phyloP scores from a whole-genome alignment of 2,797 vertebrate genomes.

The Eupleurogrammus muticus region DNA sequence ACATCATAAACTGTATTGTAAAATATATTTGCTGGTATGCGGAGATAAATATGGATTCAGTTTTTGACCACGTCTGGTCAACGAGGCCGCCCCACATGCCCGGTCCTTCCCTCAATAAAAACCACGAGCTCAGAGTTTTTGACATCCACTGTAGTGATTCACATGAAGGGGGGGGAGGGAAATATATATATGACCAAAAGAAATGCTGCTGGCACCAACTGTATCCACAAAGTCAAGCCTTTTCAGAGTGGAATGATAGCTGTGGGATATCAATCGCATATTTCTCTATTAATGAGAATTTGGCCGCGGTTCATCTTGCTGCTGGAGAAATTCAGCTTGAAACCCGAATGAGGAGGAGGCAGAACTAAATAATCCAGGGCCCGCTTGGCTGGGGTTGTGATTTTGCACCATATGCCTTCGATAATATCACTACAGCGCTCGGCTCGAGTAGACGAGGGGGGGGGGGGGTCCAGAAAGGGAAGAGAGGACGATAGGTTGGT shows the following conservation, averaged over 20 bases:
- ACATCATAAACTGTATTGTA: conserved; percentile 1
- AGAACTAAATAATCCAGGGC: conserved; percentile 88
- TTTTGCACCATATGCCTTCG: conserved; percentile 87
- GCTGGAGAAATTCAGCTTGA: conserved; percentile 80
- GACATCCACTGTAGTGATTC: conserved; percentile 33
- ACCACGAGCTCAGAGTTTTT: conserved; percentile 50
- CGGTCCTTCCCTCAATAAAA: conserved; percentile 45
- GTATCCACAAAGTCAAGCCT: conserved; percentile 60
- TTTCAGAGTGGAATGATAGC: conserved; percentile 72
- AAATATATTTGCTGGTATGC: conserved; percentile 35
- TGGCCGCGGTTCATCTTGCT: conserved; percentile 84
- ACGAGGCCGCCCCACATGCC: conserved; percentile 37
- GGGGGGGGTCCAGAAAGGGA: conserved; percentile 4
- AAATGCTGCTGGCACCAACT: conserved; percentile 52
- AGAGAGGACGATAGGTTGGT: conserved; percentile 56
- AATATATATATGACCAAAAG: conserved; percentile 2
- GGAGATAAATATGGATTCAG: conserved; percentile 60
- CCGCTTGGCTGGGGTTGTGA: conserved; percentile 81
- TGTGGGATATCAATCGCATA: conserved; percentile 83
- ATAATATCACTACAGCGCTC: conserved; percentile 79
- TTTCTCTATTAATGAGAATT: conserved; percentile 89
- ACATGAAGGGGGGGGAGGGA: conserved; percentile 2
- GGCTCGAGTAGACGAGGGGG: conserved; percentile 21
- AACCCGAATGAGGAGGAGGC: conserved; percentile 63
- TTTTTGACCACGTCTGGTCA: conserved; percentile 68